Base-by-base conservation (phyloP, 2,888 invertebrate genomes). In the Heliconius sara region DNA sequence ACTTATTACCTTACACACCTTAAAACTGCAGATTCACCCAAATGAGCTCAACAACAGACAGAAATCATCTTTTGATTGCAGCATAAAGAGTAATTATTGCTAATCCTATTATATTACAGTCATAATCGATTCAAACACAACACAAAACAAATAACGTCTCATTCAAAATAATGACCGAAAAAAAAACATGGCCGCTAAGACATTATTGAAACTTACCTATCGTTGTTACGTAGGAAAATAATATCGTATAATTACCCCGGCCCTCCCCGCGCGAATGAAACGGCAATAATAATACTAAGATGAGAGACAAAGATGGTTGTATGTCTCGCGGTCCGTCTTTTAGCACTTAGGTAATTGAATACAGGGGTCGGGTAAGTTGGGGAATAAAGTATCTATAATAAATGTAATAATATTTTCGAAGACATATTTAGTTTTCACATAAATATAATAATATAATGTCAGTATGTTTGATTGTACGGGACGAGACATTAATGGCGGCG, bases 321-420 rank as follows among this genome's bases (percentile, higher is more conserved):
- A 91, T 84, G 85, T 87, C 84, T 81, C 86, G 86, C 86, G 88
- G 88, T 88, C 86, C 87, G 88, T 87, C 87, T 86, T 86, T 85
- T 85, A 91, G 91, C 93, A 94, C 94, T 95, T 94, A 94, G 93
- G 94, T 95, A 94, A 95, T 95, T 94, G 94, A 93, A 94, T 89
- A 88, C 89, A 91, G 91, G 91, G 90, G 89, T 87, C 85, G 89
- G 89, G 90, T 89, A 90, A 92, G 90, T 91, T 86, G 89, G 88
- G 88, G 86, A 86, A 90, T 90, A 89, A 91, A 90, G 88, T 92
- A 93, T 60, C 60, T 60, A 10, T 92, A 92, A 92, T 91, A 92
- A 90, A 88, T 87, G 87, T 88, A 87, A 89, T 89, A 91, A 91
- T 88, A 87, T 88, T 88, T 87, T 87, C 85, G 88, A 88, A 88